Percentiles rank a stretch among this genome's conserved stretches.
These are phyloP conservation scores for Antedon mediterranea DNA, from an alignment of 53 echinoderm and acorn worm species.

Conservation along the genomic window DNA sequence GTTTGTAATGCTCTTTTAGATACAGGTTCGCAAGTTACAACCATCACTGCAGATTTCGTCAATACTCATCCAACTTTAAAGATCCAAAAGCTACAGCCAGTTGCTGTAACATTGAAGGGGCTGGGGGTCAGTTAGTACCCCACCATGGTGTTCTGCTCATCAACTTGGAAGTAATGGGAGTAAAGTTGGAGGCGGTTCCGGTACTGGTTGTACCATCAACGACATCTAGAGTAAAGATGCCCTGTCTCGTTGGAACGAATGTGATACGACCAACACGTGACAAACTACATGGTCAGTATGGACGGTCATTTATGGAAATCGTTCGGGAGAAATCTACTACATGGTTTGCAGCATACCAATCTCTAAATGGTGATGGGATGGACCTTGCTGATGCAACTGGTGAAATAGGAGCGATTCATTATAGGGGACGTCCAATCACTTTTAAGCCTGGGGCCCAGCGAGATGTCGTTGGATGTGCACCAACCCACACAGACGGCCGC, in stretches of 20 bases:
- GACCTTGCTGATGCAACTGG: constrained; percentile 17
- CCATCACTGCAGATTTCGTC: constrained; percentile 8
- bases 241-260: too few species aligned
- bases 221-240: too few species aligned
- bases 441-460: too few species aligned
- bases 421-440: too few species aligned
- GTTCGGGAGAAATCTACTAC: background rate
- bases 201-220: too few species aligned
- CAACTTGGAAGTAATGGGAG: too few species aligned
- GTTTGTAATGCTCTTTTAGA: constrained; percentile 5
- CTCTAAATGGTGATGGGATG: constrained; percentile 12
- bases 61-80: background rate
- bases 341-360: constrained; percentile 13
- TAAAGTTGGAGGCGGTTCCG: too few species aligned
- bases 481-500: too few species aligned
- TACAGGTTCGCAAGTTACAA: constrained; percentile 15
- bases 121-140: constrained; percentile 19
- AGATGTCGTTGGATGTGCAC: too few species aligned
- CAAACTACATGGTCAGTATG: constrained; percentile 5
- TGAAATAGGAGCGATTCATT: constrained; percentile 7
- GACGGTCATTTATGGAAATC: constrained; percentile 13
- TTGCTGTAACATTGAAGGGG: constrained; percentile 2
- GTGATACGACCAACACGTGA: too few species aligned
- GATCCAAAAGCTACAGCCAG: background rate
- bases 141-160: too few species aligned